Percentiles rank a stretch among this genome's conserved stretches.
These are phyloP conservation scores for Aplochiton taeniatus DNA, from an alignment of 2,797 vertebrate species.

Conservation along the genomic window DNA sequence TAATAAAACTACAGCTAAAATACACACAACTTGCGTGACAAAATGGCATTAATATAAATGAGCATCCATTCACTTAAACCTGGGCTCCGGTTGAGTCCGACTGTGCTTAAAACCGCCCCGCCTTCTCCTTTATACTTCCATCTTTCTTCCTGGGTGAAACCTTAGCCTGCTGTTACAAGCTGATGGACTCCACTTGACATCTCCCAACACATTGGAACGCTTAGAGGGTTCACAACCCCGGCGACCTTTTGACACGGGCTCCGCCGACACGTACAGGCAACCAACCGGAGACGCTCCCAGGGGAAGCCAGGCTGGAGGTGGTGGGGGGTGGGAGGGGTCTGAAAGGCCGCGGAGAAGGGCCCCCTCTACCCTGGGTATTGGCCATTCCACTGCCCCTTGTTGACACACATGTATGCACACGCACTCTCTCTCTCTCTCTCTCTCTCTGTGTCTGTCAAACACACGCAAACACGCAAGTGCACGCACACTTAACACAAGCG, in stretches of 20 bases:
- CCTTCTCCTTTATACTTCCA: neutral
- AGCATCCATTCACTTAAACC: too few species aligned
- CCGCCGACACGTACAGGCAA: slow-evolving; percentile 29
- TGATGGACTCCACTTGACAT: slow-evolving; percentile 35
- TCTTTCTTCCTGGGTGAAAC: slow-evolving; percentile 51
- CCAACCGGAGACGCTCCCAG: slow-evolving; percentile 8
- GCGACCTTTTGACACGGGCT: slow-evolving; percentile 45
- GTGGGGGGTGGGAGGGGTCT: neutral
- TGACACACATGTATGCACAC: neutral
- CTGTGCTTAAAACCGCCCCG: neutral
- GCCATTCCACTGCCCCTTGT: slow-evolving; percentile 8
- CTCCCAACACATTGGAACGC: slow-evolving; percentile 60
- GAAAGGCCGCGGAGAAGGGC: slow-evolving; percentile 16
- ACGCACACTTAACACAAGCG: too few species aligned
- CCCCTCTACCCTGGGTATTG: slow-evolving; percentile 11
- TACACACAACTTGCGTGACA: too few species aligned
- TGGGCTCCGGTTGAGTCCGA: neutral
- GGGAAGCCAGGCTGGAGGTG: neutral
- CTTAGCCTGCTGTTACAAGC: slow-evolving; percentile 49
- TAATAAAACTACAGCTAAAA: too few species aligned
- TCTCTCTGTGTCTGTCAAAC: too few species aligned
- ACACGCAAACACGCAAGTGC: too few species aligned
- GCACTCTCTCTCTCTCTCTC: neutral
- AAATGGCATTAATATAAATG: too few species aligned
- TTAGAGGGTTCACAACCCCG: slow-evolving; percentile 51